Evolutionary conservation across 2,888 invertebrate species (phyloP).

Genomic region (Thysanoteuthis rhombus): DNA sequence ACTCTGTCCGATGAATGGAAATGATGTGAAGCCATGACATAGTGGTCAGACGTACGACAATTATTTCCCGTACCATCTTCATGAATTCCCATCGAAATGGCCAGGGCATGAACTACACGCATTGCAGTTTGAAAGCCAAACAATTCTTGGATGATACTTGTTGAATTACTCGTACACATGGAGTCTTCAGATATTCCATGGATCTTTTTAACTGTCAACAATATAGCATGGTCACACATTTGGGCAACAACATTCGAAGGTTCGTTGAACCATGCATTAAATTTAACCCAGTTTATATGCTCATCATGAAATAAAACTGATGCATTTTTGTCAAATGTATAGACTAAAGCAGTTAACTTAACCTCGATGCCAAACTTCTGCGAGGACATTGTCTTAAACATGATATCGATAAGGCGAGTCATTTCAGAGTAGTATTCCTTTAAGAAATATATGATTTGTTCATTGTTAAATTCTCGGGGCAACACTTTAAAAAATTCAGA

Average conservation of each 20-base stretch:
- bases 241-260: background rate
- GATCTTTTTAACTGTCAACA: background rate
- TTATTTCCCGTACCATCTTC: background rate
- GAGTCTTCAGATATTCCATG: background rate
- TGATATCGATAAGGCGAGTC: background rate
- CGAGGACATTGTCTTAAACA: background rate
- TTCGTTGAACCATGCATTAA: background rate
- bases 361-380: background rate
- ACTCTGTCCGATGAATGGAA: background rate
- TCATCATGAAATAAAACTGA: background rate
- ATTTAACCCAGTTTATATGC: background rate
- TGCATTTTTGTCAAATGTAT: background rate
- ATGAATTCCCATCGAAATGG: background rate
- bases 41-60: background rate
- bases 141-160: background rate
- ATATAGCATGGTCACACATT: background rate
- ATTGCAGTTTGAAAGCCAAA: background rate
- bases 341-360: background rate
- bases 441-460: background rate
- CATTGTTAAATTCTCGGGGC: background rate
- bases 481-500: background rate
- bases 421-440: background rate
- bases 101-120: background rate
- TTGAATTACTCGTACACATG: background rate
- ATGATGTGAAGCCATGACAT: background rate